Base-by-base conservation (phyloP, 2,888 invertebrate species). In the Chalcis sispes region DNA sequence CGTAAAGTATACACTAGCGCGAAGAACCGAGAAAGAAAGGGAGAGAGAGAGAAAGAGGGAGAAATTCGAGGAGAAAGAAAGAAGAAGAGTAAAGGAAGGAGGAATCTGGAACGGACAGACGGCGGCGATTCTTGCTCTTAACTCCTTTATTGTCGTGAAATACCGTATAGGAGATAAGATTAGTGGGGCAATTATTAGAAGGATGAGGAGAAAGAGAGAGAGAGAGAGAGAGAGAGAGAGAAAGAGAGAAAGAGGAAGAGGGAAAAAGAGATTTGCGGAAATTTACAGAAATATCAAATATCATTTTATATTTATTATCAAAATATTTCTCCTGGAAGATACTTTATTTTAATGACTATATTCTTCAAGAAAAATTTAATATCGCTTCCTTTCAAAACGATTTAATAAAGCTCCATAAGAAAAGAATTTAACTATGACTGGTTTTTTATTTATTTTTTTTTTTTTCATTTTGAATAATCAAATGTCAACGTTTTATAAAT, bases 141-240 rank as follows among this genome's bases (percentile, higher is more conserved):
- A 67, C 56, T 76, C 67, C 58, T 72, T 72, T 72, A 76, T 67
- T 69, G 48, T 64, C 67, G 56, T 72, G 72, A 67, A 72, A 72
- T 67, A 67, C 27, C 62, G 50, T 54, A 20, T 23, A 46, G 61
- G 54, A 40, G 62, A 18, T 23, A 32, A 66, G 76, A 72, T 76
- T 67, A 67, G 62, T 72, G 46, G 13, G 62, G 62, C 76, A 62
- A 76, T 76, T 62, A 76, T 76, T 76, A 46, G 23, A n/a, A 29
- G 65, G 25, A 27, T 10, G n/a, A 32, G 25, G 50, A 32, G 32
- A 32, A n/a, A n/a, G n/a, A n/a, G n/a, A n/a, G n/a, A n/a, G n/a
- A n/a, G n/a, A n/a, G n/a, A n/a, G n/a, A n/a, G n/a, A n/a, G n/a
- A n/a, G n/a, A n/a, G n/a, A n/a, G n/a, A n/a, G n/a, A n/a, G n/a